These are phyloP conservation scores for Hemiprocne comata DNA, from an alignment of 2,113 vertebrate genomes.

Conservation along the genomic window DNA sequence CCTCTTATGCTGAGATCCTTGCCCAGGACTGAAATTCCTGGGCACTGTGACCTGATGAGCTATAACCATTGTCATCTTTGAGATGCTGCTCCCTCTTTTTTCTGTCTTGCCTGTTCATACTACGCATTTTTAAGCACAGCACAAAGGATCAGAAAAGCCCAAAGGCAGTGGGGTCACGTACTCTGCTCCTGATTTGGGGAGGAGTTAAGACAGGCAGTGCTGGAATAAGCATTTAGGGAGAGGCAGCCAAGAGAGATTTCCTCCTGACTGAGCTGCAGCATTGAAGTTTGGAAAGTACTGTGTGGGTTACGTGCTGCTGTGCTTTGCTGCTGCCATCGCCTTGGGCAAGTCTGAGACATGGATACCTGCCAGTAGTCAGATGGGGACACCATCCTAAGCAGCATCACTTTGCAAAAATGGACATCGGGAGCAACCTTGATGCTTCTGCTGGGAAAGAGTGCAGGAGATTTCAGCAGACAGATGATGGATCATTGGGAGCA, in stretches of 20 bases:
- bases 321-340: not conserved
- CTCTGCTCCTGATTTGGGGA: not conserved
- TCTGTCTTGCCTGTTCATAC: not conserved
- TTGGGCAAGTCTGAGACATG: not conserved
- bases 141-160: not conserved
- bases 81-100: not conserved
- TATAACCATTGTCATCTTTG: not conserved
- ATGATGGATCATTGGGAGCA: not conserved
- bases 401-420: not conserved
- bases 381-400: not conserved
- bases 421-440: not conserved
- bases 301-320: not conserved
- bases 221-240: conserved; percentile 38
- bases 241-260: conserved; percentile 24
- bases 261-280: not conserved
- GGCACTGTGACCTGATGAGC: not conserved
- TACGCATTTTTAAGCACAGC: not conserved
- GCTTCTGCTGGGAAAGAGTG: not conserved
- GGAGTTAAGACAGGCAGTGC: not conserved
- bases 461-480: not conserved
- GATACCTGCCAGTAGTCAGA: not conserved
- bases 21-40: not conserved
- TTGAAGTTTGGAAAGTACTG: not conserved
- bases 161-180: not conserved
- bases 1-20: fast-evolving